A percentile compares a stretch with the other conserved stretches of the same genome.
Conservation (phyloP, 2,888 invertebrate species). For the Lepidocyrtinus sp. region DNA sequence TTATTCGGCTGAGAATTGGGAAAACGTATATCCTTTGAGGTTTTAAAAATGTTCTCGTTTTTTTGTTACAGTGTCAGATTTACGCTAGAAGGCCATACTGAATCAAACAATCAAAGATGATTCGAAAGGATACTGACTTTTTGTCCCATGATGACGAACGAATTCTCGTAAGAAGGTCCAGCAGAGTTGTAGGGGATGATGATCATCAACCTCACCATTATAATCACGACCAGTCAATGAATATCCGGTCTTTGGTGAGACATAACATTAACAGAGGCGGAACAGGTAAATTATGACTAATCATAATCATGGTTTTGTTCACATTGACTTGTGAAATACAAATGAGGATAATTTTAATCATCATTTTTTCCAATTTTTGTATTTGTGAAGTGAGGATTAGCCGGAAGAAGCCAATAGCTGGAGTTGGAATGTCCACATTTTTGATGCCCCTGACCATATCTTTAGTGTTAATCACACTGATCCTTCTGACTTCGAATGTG, state of each 20-base stretch:
- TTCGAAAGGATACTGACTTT: conserved; percentile 1
- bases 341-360: no score
- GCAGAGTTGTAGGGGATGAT: conserved; percentile 5
- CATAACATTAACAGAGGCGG: conserved; percentile 11
- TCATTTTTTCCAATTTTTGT: background rate
- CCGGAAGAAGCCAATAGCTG: background rate
- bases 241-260: conserved; percentile 27
- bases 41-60: no score
- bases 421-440: conserved; percentile 16
- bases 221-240: conserved; percentile 28
- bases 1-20: no score
- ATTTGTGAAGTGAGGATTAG: background rate
- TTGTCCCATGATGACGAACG: background rate
- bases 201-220: conserved; percentile 16
- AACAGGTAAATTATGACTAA: background rate
- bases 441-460: conserved; percentile 36
- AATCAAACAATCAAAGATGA: conserved; percentile 15
- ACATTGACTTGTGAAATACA: no score
- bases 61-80: no score
- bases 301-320: no score
- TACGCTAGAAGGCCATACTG: background rate
- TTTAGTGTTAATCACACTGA: conserved; percentile 33
- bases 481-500: conserved; percentile 57
- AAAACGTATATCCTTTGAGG: no score
- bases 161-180: conserved; percentile 7